Percentiles rank a stretch among this genome's conserved stretches.
Evolutionary conservation across 2,113 vertebrate genomes (phyloP).

Genomic region (Ageneiosus marmoratus): DNA sequence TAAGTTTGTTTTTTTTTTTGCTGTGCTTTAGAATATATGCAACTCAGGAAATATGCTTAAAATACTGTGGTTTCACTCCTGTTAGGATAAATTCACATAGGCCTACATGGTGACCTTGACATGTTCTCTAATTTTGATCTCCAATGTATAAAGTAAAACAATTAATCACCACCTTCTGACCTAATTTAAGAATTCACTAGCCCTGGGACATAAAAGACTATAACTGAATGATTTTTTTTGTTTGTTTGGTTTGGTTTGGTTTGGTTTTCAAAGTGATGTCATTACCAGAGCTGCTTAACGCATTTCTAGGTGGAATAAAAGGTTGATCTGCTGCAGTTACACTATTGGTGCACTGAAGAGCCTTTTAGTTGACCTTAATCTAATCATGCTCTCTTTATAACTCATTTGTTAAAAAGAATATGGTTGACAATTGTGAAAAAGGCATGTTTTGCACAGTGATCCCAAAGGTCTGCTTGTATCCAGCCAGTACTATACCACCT

Average conservation of each 20-base stretch:
- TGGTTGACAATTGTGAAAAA: background rate
- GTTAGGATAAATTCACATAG: too few species aligned
- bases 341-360: background rate
- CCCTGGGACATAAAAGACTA: background rate
- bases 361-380: background rate
- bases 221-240: background rate
- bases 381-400: background rate
- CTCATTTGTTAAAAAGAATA: background rate
- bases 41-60: too few species aligned
- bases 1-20: too few species aligned
- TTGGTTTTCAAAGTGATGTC: background rate
- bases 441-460: background rate
- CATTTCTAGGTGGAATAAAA: background rate
- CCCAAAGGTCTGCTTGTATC: background rate
- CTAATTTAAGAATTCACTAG: background rate
- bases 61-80: too few species aligned
- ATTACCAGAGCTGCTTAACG: background rate
- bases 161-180: background rate
- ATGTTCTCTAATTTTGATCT: too few species aligned
- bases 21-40: too few species aligned
- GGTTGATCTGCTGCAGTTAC: background rate
- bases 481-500: background rate
- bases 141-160: background rate
- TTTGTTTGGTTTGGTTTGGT: too few species aligned
- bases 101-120: too few species aligned